Evolutionary conservation across 2,797 vertebrate species (phyloP).

Genomic region (Sternotherus odoratus): DNA sequence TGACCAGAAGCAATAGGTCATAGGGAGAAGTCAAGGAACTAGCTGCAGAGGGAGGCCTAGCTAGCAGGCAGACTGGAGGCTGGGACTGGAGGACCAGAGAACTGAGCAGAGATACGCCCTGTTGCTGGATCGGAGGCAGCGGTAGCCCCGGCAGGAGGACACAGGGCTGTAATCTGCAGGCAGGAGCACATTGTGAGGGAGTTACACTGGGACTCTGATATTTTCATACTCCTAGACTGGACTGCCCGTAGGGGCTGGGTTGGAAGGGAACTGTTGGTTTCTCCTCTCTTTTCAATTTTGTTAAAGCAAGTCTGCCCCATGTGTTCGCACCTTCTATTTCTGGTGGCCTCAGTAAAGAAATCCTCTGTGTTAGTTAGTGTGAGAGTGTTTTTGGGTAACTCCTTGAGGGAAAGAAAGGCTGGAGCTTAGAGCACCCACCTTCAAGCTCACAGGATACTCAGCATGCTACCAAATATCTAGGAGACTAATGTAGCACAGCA

Average conservation of each 20-base stretch:
- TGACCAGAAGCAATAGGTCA: background rate
- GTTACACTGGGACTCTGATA: background rate
- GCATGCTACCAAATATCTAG: background rate
- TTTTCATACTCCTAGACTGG: background rate
- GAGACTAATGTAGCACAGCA: background rate
- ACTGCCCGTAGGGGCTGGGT: background rate
- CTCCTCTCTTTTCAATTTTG: background rate
- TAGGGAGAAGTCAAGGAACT: background rate
- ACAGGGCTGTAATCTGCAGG: background rate
- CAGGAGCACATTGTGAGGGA: background rate
- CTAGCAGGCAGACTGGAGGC: background rate
- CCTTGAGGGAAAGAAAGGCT: fast-evolving
- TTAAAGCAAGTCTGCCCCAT: background rate
- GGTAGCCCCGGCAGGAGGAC: fast-evolving
- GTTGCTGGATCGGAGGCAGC: background rate
- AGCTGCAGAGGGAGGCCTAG: background rate
- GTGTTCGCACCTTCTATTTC: background rate
- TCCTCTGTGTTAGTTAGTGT: background rate
- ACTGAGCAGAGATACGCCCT: background rate
- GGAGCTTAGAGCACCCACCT: background rate
- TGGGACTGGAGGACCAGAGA: background rate
- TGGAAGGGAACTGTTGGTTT: background rate
- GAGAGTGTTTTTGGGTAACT: background rate
- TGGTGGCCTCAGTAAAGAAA: fast-evolving
- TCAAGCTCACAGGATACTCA: background rate